Percentiles rank a stretch among this genome's conserved stretches.
Evolutionary conservation across 1,140 invertebrate genomes (phyloP).

Genomic region (Cydia amplana): DNA sequence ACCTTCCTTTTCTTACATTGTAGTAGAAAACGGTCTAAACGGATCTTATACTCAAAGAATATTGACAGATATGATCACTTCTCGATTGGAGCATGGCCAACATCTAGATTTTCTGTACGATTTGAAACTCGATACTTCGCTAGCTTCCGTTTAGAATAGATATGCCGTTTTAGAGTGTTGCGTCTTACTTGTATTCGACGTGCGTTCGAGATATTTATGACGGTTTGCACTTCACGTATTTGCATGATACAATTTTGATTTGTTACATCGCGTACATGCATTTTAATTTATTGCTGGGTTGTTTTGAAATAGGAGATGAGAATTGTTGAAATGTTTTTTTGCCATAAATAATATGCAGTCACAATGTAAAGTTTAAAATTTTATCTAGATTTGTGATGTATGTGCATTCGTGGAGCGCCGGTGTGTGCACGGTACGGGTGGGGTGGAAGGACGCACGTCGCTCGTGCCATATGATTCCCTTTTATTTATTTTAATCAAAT

Average conservation of each 20-base stretch:
- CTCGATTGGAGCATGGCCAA: slow-evolving; percentile 73
- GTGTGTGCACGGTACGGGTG: slow-evolving; percentile 14
- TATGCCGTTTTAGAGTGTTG: slow-evolving; percentile 71
- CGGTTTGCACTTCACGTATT: slow-evolving; percentile 48
- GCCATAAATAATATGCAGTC: slow-evolving; percentile 13
- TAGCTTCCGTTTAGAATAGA: slow-evolving; percentile 74
- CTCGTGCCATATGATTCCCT: slow-evolving; percentile 61
- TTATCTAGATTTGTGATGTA: slow-evolving; percentile 24
- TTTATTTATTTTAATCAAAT: slow-evolving; percentile 79
- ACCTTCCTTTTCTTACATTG: slow-evolving; percentile 42
- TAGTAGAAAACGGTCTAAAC: slow-evolving; percentile 58
- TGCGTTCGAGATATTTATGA: slow-evolving; percentile 68
- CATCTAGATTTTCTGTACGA: slow-evolving; percentile 74
- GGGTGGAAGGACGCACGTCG: slow-evolving; percentile 38
- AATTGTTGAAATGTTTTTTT: slow-evolving; percentile 19
- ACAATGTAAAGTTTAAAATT: slow-evolving; percentile 17
- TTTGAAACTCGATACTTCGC: slow-evolving; percentile 74
- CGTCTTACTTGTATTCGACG: slow-evolving; percentile 64
- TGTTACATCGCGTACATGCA: slow-evolving; percentile 30
- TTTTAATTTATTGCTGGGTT: slow-evolving; percentile 27
- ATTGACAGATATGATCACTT: slow-evolving; percentile 78
- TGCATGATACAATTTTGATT: slow-evolving; percentile 42
- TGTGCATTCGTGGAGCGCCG: slow-evolving; percentile 15
- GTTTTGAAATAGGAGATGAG: slow-evolving; percentile 30
- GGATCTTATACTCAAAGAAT: slow-evolving; percentile 69